phyloP scores from a whole-genome alignment of 2,113 vertebrate species.

The Riparia riparia region DNA sequence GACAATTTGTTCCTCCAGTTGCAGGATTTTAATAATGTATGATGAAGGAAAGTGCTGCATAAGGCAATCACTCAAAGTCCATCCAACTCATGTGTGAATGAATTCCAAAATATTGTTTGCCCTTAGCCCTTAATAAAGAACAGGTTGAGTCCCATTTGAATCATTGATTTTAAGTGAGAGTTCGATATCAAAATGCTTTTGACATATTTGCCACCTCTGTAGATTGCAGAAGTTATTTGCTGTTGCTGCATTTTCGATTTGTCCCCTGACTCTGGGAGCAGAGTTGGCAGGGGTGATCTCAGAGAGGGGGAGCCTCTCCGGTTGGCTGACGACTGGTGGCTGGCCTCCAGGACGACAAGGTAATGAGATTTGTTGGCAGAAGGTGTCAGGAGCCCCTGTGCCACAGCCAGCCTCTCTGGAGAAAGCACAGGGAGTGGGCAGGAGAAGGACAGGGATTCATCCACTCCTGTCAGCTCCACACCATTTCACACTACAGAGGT shows the following conservation, averaged over 20 bases:
- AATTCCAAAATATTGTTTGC: not conserved
- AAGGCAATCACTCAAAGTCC: not conserved
- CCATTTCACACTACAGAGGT: not conserved
- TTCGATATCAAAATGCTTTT: slow-evolving; percentile 10
- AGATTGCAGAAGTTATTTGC: not conserved
- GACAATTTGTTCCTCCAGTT: not conserved
- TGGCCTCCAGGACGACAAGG: not conserved
- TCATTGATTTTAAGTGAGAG: slow-evolving; percentile 7
- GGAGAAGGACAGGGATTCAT: not conserved
- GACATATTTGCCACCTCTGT: slow-evolving; percentile 7
- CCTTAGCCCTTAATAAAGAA: not conserved
- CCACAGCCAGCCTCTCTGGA: not conserved
- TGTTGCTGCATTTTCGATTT: not conserved
- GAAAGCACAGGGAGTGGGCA: not conserved
- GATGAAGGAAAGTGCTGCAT: not conserved
- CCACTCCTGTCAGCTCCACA: not conserved
- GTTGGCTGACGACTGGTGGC: not conserved
- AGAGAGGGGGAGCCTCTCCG: not conserved
- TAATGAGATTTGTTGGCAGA: not conserved
- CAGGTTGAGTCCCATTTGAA: slow-evolving; percentile 5
- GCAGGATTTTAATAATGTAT: slow-evolving; percentile 3
- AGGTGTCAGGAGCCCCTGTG: not conserved
- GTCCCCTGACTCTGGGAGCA: not conserved
- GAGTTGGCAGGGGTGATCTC: not conserved
- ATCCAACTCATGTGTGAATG: not conserved